Evolutionary conservation across 92 coral and sea anemone genomes (phyloP).

Genomic region (Scolanthus callimorphus): DNA sequence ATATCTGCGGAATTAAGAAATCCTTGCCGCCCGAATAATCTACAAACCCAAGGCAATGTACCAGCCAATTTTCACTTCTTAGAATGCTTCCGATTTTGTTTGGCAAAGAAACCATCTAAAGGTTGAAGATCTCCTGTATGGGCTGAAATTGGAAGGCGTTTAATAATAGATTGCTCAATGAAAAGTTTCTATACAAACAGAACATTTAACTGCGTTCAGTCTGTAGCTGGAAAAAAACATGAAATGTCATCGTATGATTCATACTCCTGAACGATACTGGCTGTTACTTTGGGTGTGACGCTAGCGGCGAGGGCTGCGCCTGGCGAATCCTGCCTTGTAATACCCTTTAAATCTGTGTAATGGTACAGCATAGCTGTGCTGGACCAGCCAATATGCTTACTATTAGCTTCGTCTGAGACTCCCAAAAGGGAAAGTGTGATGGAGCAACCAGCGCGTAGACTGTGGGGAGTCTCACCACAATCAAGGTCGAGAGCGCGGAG

Average conservation of each 20-base stretch:
- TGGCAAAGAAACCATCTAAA: too few species aligned
- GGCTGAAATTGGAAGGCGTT: too few species aligned
- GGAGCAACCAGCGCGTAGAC: conserved; percentile 31
- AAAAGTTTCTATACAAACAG: too few species aligned
- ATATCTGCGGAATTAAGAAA: too few species aligned
- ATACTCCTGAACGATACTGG: not conserved
- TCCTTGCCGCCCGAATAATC: too few species aligned
- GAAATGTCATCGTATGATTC: not conserved
- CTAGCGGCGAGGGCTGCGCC: conserved; percentile 12
- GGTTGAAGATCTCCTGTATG: too few species aligned
- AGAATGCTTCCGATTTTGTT: too few species aligned
- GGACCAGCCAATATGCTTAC: not conserved
- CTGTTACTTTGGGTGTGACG: not conserved
- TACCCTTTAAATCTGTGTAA: conserved; percentile 19
- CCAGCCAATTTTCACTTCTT: too few species aligned
- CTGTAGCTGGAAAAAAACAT: not conserved
- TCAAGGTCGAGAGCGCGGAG: conserved; percentile 17
- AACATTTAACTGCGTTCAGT: too few species aligned
- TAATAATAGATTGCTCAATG: too few species aligned
- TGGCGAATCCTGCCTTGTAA: conserved; percentile 23
- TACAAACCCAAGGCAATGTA: too few species aligned
- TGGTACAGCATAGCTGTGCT: conserved; percentile 6
- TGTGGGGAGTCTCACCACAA: conserved; percentile 29
- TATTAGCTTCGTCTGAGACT: conserved; percentile 16
- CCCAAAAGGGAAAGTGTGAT: conserved; percentile 36